Conservation (phyloP, 2,888 invertebrate species). For the Tortrix viridana region DNA sequence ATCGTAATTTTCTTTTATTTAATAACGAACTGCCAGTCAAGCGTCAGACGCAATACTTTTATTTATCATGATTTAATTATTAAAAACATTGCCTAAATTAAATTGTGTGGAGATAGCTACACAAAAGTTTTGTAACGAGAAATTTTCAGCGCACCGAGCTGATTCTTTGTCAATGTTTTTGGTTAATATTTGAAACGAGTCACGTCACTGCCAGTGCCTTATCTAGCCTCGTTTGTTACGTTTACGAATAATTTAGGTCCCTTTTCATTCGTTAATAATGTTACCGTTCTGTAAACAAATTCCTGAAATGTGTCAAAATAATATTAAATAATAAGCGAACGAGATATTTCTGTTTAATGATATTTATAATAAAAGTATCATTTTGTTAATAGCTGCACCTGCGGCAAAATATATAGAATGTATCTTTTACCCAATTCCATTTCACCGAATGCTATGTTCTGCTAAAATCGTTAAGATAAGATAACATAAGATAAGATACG, state of each 20-base stretch:
- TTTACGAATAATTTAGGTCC: conserved; percentile 28
- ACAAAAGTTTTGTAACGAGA: conserved; percentile 11
- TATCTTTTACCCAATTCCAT: too few species aligned
- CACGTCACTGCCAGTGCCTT: conserved; percentile 48
- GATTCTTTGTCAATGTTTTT: conserved; percentile 13
- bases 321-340: too few species aligned
- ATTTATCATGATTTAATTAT: conserved; percentile 12
- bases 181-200: conserved; percentile 2
- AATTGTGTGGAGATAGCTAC: conserved; percentile 11
- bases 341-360: too few species aligned
- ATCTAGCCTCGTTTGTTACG: conserved; percentile 46
- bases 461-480: too few species aligned
- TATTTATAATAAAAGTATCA: too few species aligned
- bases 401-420: too few species aligned
- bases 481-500: too few species aligned
- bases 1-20: conserved; percentile 5
- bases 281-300: neutral
- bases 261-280: neutral
- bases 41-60: conserved; percentile 14
- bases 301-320: neutral
- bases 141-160: conserved; percentile 1
- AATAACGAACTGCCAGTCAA: conserved; percentile 10
- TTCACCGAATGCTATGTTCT: too few species aligned
- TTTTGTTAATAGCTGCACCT: too few species aligned
- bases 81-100: conserved; percentile 7